phyloP scores from a whole-genome alignment of 2,888 invertebrate species.

The Drosophila suboccidentalis region DNA sequence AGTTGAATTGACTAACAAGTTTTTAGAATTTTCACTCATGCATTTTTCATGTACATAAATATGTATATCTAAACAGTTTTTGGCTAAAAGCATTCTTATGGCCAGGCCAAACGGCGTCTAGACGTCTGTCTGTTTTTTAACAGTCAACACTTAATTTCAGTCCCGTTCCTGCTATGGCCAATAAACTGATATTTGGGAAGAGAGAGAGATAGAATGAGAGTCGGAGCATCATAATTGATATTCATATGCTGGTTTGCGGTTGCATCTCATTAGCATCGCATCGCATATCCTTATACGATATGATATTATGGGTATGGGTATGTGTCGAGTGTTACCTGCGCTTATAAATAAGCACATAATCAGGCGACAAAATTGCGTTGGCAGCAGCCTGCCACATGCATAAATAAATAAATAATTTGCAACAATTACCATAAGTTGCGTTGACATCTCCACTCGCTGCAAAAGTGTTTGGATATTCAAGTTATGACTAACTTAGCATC shows the following conservation, averaged over 20 bases:
- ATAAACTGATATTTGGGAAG: not conserved
- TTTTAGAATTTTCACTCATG: conserved; percentile 16
- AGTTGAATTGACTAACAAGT: conserved; percentile 1
- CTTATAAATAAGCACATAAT: conserved; percentile 79
- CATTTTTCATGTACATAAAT: conserved; percentile 41
- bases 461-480: conserved; percentile 49
- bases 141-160: conserved; percentile 6
- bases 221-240: conserved; percentile 63
- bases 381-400: conserved; percentile 50
- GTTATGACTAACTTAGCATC: conserved; percentile 59
- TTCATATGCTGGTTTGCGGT: conserved; percentile 71
- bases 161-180: not conserved
- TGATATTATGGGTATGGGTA: conserved; percentile 1
- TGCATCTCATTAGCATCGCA: conserved; percentile 75
- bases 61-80: conserved; percentile 36
- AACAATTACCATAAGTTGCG: conserved; percentile 77
- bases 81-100: conserved; percentile 56
- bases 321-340: conserved; percentile 54
- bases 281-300: conserved; percentile 47
- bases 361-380: conserved; percentile 73
- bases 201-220: not conserved
- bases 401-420: conserved; percentile 78
- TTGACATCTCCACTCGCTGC: conserved; percentile 52
- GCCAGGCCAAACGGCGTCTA: conserved; percentile 50
- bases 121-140: conserved; percentile 52